Evolutionary conservation across 2,113 vertebrate genomes (phyloP), one percentile per base, ranked within the genome.

Genomic region (Cynopterus brachyotis): DNA sequence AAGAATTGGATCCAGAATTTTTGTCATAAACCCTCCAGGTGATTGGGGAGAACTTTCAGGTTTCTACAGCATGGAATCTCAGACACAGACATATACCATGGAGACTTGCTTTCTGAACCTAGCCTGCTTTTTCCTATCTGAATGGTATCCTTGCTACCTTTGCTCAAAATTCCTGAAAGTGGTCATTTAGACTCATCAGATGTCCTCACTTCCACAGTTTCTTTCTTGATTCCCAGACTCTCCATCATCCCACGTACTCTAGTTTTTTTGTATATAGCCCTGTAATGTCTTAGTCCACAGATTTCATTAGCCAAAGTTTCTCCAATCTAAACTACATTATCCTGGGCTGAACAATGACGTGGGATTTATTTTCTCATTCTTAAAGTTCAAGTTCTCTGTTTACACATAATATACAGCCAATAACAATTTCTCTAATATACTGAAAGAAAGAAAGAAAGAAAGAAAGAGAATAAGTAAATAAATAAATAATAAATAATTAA

Each of bases 51-150:
- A 37, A 57, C 15, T n/a, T 22, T 42, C 28, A 73, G 26, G 5
- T 45, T 40, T 79, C 32, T 79, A 20, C 1, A 28, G 20, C 30
- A 2, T 24, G 47, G 40, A 83, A 66, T 9, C 28, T 32, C 70
- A 24, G 17, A 11, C 45, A 66, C 8, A 7, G 13, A 10, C 1
- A 0, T 1, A 24, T n/a, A 40, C 24, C 16, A 5, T 16, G 13
- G 0, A 59, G 10, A 28, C 26, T 64, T 35, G 12, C 22, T 92
- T 83, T 35, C 22, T 30, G 16, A 2, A 35, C 6, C 8, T 30
- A 6, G 1, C 0, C 22, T 59, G 2, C 11, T 26, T 37, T 89
- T 50, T 16, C 9, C 11, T 59, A 2, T 32, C 32, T 64, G 50
- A 62, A 67, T 32, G 28, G 17, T 32, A 67, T 5, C 37, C 13